These are phyloP conservation scores for Stegophylla sp. DNA, from an alignment of 2,888 invertebrate genomes.

Conservation along the genomic window DNA sequence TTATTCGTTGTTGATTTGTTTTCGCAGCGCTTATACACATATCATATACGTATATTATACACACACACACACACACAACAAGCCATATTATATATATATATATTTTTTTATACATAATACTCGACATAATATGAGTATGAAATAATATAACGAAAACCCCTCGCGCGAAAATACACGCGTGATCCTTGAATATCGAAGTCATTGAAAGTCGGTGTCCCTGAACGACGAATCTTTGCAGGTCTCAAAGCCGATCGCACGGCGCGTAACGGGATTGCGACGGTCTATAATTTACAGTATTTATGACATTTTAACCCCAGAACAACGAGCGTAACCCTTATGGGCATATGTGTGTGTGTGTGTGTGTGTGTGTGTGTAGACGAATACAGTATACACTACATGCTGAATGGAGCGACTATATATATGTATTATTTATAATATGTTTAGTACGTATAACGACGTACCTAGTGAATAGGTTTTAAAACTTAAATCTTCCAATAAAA, in stretches of 20 bases:
- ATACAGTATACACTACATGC: no score
- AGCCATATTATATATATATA: no score
- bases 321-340: neutral
- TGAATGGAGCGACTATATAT: no score
- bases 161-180: neutral
- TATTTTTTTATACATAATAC: neutral
- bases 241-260: constrained; percentile 10
- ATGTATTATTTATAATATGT: no score
- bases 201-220: constrained; percentile 42
- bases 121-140: no score
- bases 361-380: no score
- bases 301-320: constrained; percentile 29
- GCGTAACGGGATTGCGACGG: constrained; percentile 4
- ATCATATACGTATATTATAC: no score
- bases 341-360: no score
- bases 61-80: no score
- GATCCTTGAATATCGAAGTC: constrained; percentile 32
- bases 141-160: constrained; percentile 8
- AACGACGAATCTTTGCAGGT: constrained; percentile 27
- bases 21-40: no score
- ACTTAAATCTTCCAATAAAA: neutral
- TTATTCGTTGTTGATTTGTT: neutral
- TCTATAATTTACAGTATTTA: neutral
- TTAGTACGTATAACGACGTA: neutral
- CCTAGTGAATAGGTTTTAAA: neutral